Conservation (phyloP, 2,797 vertebrate genomes). For the Clarias fuscus region DNA sequence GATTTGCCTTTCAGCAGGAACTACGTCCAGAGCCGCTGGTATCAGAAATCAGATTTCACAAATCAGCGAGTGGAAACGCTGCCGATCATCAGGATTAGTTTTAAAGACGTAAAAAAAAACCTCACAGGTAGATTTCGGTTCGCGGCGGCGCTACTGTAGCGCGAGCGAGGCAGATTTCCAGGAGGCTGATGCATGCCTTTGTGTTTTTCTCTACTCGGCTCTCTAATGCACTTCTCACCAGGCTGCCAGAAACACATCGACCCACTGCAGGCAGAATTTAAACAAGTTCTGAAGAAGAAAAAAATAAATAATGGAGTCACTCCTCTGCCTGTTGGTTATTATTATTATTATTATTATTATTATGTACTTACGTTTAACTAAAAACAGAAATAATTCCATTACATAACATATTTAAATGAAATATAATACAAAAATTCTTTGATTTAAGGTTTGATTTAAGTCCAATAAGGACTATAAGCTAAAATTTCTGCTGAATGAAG, state of each 20-base stretch:
- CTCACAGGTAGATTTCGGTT: neutral
- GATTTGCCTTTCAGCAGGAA: neutral
- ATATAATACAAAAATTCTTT: too few species aligned
- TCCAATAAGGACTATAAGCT: too few species aligned
- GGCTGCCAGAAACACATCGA: conserved; percentile 27
- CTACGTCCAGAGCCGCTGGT: neutral
- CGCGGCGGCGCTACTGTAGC: neutral
- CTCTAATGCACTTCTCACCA: conserved; percentile 27
- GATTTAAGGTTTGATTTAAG: too few species aligned
- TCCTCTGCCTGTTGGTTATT: neutral
- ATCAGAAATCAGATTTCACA: neutral
- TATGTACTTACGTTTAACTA: too few species aligned
- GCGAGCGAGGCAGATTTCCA: neutral
- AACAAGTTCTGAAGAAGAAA: neutral
- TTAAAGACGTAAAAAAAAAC: neutral
- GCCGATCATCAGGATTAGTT: neutral
- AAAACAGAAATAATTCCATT: too few species aligned
- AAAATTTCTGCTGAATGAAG: too few species aligned
- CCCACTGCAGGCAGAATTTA: neutral
- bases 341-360: too few species aligned
- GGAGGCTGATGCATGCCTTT: conserved; percentile 5
- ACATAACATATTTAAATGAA: too few species aligned
- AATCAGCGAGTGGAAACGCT: neutral
- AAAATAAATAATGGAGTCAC: neutral
- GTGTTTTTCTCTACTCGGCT: conserved; percentile 3